Evolutionary conservation across 1,140 invertebrate genomes (phyloP), one percentile per base, ranked within the genome.

Genomic region (Heterodera schachtii): DNA sequence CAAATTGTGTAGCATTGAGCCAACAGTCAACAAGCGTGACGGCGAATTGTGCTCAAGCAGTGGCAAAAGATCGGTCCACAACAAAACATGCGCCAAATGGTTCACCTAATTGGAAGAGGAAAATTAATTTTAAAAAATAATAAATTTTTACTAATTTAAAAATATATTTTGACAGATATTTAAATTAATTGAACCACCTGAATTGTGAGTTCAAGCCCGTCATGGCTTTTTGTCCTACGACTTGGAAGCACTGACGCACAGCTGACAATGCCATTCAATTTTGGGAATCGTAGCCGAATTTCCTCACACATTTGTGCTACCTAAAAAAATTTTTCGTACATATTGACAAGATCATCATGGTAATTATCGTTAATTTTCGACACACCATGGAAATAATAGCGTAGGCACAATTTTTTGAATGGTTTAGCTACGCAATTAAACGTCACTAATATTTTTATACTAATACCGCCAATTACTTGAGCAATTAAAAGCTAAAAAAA

Each of bases 1-100:
- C 84, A 85, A 80, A 43, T 77, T 70, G 41, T 86, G 85, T 2
- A 86, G 83, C 82, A 84, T 85, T 46, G 71, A 78, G n/a, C 85
- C 85, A 57, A 86, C 85, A 21, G 85, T 86, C 43, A 86, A 44
- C 70, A 86, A 80, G 11, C 85, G 60, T 64, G 85, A 82, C 7
- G 85, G 85, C 21, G 74, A 78, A 81, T 86, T 86, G 1, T 49
- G 13, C 73, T 86, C 85, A 43, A 86, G 67, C 44, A 86, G 41
- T 1, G 84, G 84, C 16, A 86, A 73, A 75, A 86, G 73, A n/a
- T 66, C 71, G n/a, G 79, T 78, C 75, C 71, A 81, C 52, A 86
- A 66, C 47, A 81, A 49, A 52, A 84, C 84, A 69, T 86, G 85
- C 19, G 85, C 74, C 16, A 86, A 75, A 44, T 86, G 85, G 79